A percentile compares a stretch with the other conserved stretches of the same genome.
These are phyloP conservation scores for Megaptera novaeangliae DNA, from an alignment of 2,113 vertebrate genomes.

Conservation along the genomic window DNA sequence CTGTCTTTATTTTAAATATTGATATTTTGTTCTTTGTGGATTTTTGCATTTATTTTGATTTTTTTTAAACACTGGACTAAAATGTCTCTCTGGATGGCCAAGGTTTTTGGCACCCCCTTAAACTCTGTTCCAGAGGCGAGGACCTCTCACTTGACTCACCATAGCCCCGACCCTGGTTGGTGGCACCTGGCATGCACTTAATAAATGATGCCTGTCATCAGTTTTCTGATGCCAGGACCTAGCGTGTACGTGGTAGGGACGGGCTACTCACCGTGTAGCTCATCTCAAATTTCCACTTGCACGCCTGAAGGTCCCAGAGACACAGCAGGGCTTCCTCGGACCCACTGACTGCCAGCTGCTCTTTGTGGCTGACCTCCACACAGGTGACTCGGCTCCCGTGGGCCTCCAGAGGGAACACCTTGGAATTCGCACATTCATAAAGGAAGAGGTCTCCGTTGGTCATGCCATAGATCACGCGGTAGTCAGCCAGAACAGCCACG, in stretches of 20 bases:
- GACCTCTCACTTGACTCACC: neutral
- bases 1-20: neutral
- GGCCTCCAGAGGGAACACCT: conserved; percentile 74
- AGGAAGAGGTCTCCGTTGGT: conserved; percentile 74
- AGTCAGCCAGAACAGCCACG: conserved; percentile 75
- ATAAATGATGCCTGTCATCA: neutral
- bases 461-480: conserved; percentile 79
- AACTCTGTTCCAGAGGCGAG: neutral
- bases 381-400: conserved; percentile 82
- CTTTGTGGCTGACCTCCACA: conserved; percentile 80
- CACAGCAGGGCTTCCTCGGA: conserved; percentile 81
- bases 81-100: neutral
- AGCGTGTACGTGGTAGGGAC: rapidly evolving
- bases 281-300: conserved; percentile 83
- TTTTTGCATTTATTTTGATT: neutral
- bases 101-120: neutral
- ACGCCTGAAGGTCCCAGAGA: conserved; percentile 83
- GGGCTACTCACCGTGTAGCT: conserved; percentile 81
- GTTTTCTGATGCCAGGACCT: neutral
- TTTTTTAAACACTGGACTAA: neutral
- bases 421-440: conserved; percentile 61
- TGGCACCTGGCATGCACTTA: rapidly evolving
- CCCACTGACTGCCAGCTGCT: conserved; percentile 80
- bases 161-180: rapidly evolving
- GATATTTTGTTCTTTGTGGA: neutral